A percentile compares a stretch with the other conserved stretches of the same genome.
These are phyloP conservation scores for Drosophila pruinosa DNA, from an alignment of 1,140 invertebrate genomes.

Conservation along the genomic window DNA sequence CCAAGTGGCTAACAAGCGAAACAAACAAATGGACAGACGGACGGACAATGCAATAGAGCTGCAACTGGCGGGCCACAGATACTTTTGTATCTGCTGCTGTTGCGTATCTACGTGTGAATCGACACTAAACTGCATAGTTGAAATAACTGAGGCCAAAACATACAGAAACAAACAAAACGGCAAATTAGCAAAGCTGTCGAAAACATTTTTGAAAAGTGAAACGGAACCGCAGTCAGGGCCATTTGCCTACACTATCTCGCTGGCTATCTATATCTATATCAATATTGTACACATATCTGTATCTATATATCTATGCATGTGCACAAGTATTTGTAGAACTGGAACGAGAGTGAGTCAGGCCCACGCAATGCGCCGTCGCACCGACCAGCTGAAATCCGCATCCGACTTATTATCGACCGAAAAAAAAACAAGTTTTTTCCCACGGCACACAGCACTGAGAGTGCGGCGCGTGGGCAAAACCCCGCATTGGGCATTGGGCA, in stretches of 20 bases:
- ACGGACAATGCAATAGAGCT: constrained; percentile 13
- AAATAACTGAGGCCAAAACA: constrained; percentile 25
- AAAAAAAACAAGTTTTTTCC: constrained; percentile 58
- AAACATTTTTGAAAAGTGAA: constrained; percentile 65
- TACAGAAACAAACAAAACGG: constrained; percentile 15
- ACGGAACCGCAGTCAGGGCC: constrained; percentile 70
- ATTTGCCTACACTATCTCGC: neutral
- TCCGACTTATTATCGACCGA: constrained; percentile 39
- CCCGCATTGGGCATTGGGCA: constrained; percentile 10
- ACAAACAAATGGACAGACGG: constrained; percentile 12
- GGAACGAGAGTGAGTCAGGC: constrained; percentile 62
- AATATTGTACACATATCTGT: too few relatives aligned
- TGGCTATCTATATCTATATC: neutral
- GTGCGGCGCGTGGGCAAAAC: constrained; percentile 57
- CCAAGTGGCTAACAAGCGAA: constrained; percentile 39
- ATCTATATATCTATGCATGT: neutral
- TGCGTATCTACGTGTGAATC: constrained; percentile 64
- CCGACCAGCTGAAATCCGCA: constrained; percentile 67
- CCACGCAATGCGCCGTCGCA: constrained; percentile 66
- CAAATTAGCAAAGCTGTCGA: constrained; percentile 39
- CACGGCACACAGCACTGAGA: constrained; percentile 19
- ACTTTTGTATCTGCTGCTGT: constrained; percentile 30
- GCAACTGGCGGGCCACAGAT: constrained; percentile 19
- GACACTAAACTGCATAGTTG: constrained; percentile 62
- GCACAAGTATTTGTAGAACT: too few relatives aligned